Evolutionary conservation across 2,888 invertebrate species (phyloP).

Genomic region (Agapetus fuscipes): DNA sequence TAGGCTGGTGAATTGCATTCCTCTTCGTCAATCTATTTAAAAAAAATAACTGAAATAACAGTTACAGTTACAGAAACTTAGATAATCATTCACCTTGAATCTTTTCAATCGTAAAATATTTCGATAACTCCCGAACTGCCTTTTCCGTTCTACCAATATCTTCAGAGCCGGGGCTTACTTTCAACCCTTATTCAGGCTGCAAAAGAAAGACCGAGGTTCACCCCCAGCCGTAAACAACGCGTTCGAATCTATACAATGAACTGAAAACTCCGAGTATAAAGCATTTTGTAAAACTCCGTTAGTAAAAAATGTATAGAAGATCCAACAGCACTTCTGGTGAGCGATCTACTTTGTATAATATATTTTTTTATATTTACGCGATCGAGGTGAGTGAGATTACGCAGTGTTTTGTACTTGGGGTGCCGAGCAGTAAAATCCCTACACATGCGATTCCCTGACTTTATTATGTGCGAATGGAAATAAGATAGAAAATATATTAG

Average conservation of each 20-base stretch:
- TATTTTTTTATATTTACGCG: too few species aligned
- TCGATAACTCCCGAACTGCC: not conserved
- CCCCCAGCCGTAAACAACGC: conserved; percentile 3
- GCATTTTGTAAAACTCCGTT: too few species aligned
- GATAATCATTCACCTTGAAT: not conserved
- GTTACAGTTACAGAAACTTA: not conserved
- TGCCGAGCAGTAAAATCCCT: conserved; percentile 6
- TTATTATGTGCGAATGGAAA: conserved; percentile 8
- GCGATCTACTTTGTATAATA: too few species aligned
- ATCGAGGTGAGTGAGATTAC: too few species aligned
- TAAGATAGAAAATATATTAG: not conserved
- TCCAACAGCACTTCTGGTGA: too few species aligned
- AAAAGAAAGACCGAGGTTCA: conserved; percentile 4
- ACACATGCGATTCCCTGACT: conserved; percentile 10
- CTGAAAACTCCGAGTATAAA: too few species aligned
- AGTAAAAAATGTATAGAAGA: too few species aligned
- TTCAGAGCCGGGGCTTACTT: too few species aligned
- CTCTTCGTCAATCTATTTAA: not conserved
- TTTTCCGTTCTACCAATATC: not conserved
- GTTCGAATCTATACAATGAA: conserved; percentile 3
- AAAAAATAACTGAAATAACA: not conserved
- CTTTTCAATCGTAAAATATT: not conserved
- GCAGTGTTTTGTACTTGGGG: too few species aligned
- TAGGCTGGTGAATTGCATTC: too few species aligned
- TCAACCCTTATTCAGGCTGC: not conserved